These are phyloP conservation scores for Onychomys torridus DNA, from an alignment of 2,797 vertebrate genomes.

Conservation along the genomic window DNA sequence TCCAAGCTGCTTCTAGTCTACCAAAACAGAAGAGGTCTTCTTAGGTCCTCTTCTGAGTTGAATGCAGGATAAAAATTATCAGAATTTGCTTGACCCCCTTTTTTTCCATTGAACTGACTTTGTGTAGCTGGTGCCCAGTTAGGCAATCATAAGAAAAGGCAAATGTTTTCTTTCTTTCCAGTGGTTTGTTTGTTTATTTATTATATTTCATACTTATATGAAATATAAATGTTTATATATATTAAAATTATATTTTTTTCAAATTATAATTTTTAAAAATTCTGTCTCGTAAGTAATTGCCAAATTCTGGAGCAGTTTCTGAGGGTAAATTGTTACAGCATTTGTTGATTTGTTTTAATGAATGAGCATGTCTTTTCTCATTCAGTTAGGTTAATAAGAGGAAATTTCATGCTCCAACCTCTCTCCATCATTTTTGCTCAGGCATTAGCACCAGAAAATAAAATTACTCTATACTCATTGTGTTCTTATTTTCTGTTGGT, in stretches of 20 bases:
- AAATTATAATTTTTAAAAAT: not conserved
- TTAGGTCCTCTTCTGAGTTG: not conserved
- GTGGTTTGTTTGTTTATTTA: not conserved
- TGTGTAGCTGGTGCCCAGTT: not conserved
- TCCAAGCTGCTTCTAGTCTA: not conserved
- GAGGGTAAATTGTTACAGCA: not conserved
- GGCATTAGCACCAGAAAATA: not conserved
- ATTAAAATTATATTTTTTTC: not conserved
- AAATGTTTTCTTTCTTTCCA: not conserved
- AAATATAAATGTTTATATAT: not conserved
- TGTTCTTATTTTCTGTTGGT: constrained; percentile 36
- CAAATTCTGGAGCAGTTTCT: not conserved
- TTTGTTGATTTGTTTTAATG: constrained; percentile 32
- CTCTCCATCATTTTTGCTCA: not conserved
- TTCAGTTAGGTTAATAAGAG: not conserved
- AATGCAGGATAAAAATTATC: not conserved
- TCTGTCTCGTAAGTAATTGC: not conserved
- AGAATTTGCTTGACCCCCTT: not conserved
- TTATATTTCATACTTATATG: not conserved
- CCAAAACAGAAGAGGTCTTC: not conserved
- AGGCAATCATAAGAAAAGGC: not conserved
- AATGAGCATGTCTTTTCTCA: not conserved
- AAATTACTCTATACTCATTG: not conserved
- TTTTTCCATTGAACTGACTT: not conserved
- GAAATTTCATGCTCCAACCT: not conserved